Conservation (phyloP, 2,113 vertebrate genomes). For the Scytalopus superciliaris region DNA sequence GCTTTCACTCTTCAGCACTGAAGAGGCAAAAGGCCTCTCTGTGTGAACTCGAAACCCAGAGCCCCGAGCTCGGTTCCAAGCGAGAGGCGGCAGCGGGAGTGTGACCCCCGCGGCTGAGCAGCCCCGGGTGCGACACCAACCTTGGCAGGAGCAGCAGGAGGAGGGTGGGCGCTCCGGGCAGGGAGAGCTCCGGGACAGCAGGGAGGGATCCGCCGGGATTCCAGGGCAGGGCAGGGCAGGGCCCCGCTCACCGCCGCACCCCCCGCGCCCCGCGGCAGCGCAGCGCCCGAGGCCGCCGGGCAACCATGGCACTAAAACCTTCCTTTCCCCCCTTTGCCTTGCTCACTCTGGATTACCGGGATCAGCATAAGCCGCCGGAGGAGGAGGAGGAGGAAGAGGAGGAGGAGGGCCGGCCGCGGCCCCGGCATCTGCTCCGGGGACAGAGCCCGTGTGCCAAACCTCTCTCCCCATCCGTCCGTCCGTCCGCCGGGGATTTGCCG, state of each 20-base stretch:
- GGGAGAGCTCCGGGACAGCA: too few species aligned
- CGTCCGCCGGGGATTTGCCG: conserved; percentile 18
- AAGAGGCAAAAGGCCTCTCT: background rate
- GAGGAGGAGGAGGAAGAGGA: background rate
- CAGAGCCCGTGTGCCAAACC: too few species aligned
- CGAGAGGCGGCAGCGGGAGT: background rate
- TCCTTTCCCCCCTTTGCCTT: background rate
- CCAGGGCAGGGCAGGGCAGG: too few species aligned
- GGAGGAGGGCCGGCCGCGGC: background rate
- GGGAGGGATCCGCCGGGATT: too few species aligned
- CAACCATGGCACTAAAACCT: background rate
- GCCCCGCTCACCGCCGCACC: background rate
- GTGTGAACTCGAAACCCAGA: background rate
- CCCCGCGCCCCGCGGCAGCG: background rate
- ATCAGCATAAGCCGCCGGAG: background rate
- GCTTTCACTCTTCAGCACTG: background rate
- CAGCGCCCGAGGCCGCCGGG: background rate
- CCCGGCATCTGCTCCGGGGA: background rate
- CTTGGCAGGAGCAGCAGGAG: background rate
- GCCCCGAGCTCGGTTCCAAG: background rate
- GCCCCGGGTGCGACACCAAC: background rate
- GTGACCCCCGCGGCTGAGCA: too few species aligned
- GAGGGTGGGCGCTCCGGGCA: too few species aligned
- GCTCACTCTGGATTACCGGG: background rate
- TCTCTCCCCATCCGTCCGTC: too few species aligned